Conservation (phyloP, 2,888 invertebrate species). For the Allygus modestus region DNA sequence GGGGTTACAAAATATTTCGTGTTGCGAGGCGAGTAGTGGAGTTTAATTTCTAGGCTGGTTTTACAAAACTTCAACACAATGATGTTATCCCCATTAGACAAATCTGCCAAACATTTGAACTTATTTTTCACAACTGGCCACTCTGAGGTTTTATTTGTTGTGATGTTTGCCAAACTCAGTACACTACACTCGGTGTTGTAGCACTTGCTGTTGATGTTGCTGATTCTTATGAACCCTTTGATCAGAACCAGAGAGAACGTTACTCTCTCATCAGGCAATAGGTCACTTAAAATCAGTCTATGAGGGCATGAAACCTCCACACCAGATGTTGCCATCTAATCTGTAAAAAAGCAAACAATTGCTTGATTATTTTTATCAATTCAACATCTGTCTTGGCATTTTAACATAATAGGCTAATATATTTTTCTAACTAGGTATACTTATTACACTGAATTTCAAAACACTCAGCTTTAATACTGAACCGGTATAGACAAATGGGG, state of each 20-base stretch:
- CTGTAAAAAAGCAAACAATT: conserved; percentile 33
- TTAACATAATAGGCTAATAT: too few relatives aligned
- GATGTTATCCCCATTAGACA: conserved; percentile 81
- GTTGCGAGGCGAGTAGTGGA: conserved; percentile 64
- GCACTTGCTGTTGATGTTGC: conserved; percentile 73
- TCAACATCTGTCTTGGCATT: too few relatives aligned
- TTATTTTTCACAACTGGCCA: conserved; percentile 83
- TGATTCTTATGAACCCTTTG: conserved; percentile 77
- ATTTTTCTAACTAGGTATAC: too few relatives aligned
- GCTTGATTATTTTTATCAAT: too few relatives aligned
- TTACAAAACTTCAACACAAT: conserved; percentile 79
- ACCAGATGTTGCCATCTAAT: conserved; percentile 16
- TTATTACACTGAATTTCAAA: too few relatives aligned
- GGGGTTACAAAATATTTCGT: conserved; percentile 74
- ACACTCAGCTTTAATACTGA: too few relatives aligned
- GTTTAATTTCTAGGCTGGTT: conserved; percentile 53
- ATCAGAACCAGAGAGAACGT: conserved; percentile 80
- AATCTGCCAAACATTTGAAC: conserved; percentile 83
- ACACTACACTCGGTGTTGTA: conserved; percentile 72
- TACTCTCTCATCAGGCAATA: conserved; percentile 80
- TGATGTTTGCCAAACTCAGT: conserved; percentile 70
- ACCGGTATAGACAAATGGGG: too few relatives aligned
- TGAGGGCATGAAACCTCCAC: conserved; percentile 50
- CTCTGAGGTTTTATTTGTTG: conserved; percentile 71
- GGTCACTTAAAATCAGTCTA: conserved; percentile 76